Conservation (phyloP, 1,140 invertebrate genomes). For the Homarus americanus region DNA sequence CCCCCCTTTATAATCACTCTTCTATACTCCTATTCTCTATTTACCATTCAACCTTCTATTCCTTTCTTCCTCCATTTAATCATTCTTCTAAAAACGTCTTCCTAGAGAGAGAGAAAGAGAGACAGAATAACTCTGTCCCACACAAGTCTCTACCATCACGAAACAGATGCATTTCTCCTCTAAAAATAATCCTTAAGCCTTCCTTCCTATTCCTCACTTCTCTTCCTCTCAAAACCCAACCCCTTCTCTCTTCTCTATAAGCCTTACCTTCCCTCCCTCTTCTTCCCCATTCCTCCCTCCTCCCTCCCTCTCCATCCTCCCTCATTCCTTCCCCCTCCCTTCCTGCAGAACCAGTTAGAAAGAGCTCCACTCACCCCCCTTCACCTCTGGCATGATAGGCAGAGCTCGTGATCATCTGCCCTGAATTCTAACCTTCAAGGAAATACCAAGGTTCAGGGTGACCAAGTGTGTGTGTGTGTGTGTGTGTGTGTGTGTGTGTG, state of each 20-base stretch:
- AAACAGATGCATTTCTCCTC: too few relatives aligned
- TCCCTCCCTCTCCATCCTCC: not conserved
- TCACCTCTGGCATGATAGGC: not conserved
- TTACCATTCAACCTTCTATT: too few relatives aligned
- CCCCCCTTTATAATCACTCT: not conserved
- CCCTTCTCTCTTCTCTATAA: not conserved
- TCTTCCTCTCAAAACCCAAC: not conserved
- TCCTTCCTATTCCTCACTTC: not conserved
- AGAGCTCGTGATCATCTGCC: constrained; percentile 18
- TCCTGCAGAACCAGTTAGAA: not conserved
- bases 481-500: not conserved
- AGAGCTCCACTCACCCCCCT: not conserved
- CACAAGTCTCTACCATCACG: too few relatives aligned
- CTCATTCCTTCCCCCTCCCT: not conserved
- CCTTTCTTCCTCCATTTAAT: too few relatives aligned
- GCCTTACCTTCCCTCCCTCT: not conserved
- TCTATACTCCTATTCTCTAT: not conserved
- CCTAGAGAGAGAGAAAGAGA: too few relatives aligned
- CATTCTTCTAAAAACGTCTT: too few relatives aligned
- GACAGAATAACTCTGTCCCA: too few relatives aligned
- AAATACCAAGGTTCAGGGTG: not conserved
- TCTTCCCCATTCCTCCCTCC: not conserved
- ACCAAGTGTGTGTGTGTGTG: constrained; percentile 7
- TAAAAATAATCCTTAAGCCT: too few relatives aligned
- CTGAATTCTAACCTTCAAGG: not conserved